phyloP scores from a whole-genome alignment of 2,888 invertebrate species.

The Argyra leucocephala region DNA sequence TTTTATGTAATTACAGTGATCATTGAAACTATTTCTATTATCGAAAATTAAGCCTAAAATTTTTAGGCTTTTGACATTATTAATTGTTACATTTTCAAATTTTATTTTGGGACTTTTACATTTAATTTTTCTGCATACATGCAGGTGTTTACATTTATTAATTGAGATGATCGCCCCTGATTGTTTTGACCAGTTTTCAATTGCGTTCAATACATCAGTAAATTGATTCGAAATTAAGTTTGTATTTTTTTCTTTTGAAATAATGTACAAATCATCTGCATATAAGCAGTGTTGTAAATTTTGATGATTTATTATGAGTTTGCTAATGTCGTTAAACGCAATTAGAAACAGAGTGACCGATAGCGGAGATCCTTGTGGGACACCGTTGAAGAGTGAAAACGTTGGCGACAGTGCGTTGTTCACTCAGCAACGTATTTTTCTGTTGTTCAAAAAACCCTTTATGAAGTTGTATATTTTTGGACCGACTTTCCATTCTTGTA shows the following conservation, averaged over 20 bases:
- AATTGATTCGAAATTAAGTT: not conserved
- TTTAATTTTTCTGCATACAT: too few relatives aligned
- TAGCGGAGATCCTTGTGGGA: slow-evolving; percentile 10
- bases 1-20: not conserved
- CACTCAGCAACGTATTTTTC: slow-evolving; percentile 7
- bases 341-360: slow-evolving; percentile 13
- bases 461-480: not conserved
- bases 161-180: too few relatives aligned
- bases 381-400: slow-evolving; percentile 8
- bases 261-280: slow-evolving; percentile 10
- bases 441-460: not conserved
- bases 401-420: not conserved
- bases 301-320: not conserved
- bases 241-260: not conserved
- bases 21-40: not conserved
- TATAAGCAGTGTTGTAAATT: slow-evolving; percentile 12
- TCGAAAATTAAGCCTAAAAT: too few relatives aligned
- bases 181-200: too few relatives aligned
- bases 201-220: not conserved
- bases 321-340: slow-evolving; percentile 9
- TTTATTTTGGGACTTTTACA: too few relatives aligned
- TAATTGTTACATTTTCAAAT: too few relatives aligned
- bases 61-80: too few relatives aligned
- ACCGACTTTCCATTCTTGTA: too few relatives aligned
- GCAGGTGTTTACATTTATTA: too few relatives aligned